Evolutionary conservation across 2,797 vertebrate species (phyloP).

Genomic region (Falco naumanni): DNA sequence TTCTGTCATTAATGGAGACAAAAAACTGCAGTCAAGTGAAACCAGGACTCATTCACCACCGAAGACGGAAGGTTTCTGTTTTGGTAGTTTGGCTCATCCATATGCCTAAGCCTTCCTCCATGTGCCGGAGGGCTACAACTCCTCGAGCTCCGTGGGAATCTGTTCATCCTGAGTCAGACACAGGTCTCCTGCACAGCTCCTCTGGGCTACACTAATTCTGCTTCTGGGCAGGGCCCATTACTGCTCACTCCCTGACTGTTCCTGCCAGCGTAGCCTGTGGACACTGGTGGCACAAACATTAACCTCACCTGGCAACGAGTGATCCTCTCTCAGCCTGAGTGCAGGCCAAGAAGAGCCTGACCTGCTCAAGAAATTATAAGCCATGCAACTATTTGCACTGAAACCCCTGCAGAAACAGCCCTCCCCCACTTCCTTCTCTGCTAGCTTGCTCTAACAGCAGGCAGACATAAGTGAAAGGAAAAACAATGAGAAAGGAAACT

Average conservation of each 20-base stretch:
- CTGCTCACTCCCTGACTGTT: neutral
- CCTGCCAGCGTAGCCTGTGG: neutral
- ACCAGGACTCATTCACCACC: neutral
- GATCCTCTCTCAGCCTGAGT: neutral
- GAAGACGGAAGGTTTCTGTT: neutral
- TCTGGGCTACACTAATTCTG: neutral
- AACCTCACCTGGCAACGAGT: neutral
- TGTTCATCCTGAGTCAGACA: neutral
- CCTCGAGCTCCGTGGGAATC: neutral
- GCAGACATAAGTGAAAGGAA: constrained; percentile 68
- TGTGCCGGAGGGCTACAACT: neutral
- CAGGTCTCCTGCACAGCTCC: neutral
- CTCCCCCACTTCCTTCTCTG: constrained; percentile 65
- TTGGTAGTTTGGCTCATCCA: neutral
- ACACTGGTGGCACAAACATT: neutral
- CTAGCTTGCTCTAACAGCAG: constrained; percentile 25
- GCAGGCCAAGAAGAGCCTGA: neutral
- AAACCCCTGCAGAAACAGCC: constrained; percentile 37
- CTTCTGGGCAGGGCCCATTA: neutral
- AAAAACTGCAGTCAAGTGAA: neutral
- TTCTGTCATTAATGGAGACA: neutral
- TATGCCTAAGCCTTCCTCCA: neutral
- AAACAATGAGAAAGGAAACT: constrained; percentile 71
- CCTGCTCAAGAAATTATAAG: constrained; percentile 44
- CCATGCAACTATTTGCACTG: constrained; percentile 4